phyloP scores from a whole-genome alignment of 2,113 vertebrate species.

The Proteles cristata region DNA sequence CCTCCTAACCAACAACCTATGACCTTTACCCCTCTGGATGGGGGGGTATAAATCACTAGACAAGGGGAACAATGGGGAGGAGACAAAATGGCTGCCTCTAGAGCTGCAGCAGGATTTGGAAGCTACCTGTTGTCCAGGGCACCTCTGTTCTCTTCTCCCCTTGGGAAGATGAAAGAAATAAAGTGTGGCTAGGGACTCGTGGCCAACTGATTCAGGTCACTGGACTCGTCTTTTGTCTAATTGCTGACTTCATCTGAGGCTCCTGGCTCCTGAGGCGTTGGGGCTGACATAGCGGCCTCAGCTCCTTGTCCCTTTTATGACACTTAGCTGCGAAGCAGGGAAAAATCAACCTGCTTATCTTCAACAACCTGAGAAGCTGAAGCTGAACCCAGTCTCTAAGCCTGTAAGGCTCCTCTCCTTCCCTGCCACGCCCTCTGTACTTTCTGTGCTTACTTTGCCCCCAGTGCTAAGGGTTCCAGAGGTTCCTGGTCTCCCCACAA shows the following conservation, averaged over 20 bases:
- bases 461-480: not conserved
- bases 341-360: not conserved
- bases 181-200: not conserved
- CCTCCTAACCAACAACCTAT: not conserved
- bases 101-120: constrained; percentile 5
- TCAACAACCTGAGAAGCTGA: not conserved
- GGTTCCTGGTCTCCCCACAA: not conserved
- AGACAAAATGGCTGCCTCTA: constrained; percentile 79
- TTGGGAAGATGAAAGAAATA: not conserved
- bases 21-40: constrained; percentile 34
- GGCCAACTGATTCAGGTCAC: not conserved
- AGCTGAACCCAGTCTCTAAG: not conserved
- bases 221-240: not conserved
- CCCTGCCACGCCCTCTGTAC: not conserved
- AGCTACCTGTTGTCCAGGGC: not conserved
- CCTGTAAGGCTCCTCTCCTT: no score
- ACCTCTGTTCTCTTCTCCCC: not conserved
- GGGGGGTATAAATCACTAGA: constrained; percentile 3
- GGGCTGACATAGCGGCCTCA: not conserved
- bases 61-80: constrained; percentile 60
- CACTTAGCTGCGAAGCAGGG: not conserved
- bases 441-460: not conserved
- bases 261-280: not conserved
- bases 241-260: not conserved
- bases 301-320: not conserved